phyloP scores from a whole-genome alignment of 2,113 vertebrate species.

The Willisornis vidua region DNA sequence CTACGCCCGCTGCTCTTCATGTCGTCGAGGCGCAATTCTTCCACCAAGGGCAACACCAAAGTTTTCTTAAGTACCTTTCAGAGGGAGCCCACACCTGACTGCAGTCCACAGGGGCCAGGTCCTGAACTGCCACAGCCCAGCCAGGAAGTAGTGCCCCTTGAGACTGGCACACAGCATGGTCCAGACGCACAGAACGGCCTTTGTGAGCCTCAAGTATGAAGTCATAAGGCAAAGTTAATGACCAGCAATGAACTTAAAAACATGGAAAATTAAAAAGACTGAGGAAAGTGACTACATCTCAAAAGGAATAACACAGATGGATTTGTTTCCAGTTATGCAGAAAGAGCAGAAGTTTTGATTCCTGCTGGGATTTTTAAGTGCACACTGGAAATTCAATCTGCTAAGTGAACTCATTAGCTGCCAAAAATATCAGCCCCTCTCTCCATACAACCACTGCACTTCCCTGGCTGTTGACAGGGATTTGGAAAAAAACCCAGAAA shows the following conservation, averaged over 20 bases:
- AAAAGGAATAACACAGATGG: not conserved
- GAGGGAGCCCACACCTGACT: not conserved
- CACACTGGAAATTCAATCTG: slow-evolving; percentile 52
- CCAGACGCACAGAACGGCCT: not conserved
- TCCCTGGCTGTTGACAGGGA: slow-evolving; percentile 41
- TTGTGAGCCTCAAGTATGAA: slow-evolving; percentile 73
- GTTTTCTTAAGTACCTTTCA: slow-evolving; percentile 72
- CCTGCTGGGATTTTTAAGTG: slow-evolving; percentile 1
- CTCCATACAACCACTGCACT: not conserved
- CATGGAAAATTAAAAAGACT: not conserved
- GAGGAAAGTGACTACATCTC: not conserved
- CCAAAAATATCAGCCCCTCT: slow-evolving; percentile 16
- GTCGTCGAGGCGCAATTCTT: slow-evolving; percentile 43
- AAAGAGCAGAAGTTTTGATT: not conserved
- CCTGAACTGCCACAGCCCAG: not conserved
- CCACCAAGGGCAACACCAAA: not conserved
- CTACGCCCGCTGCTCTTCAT: slow-evolving; percentile 58
- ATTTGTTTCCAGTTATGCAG: slow-evolving; percentile 28
- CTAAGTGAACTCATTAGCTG: slow-evolving; percentile 49
- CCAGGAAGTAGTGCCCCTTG: not conserved
- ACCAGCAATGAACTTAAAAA: not conserved
- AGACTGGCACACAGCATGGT: not conserved
- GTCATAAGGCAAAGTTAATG: not conserved
- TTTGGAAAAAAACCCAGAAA: slow-evolving; percentile 56
- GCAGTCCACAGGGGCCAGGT: not conserved